Conservation (phyloP, 2,113 vertebrate genomes). For the Hiodon alosoides region DNA sequence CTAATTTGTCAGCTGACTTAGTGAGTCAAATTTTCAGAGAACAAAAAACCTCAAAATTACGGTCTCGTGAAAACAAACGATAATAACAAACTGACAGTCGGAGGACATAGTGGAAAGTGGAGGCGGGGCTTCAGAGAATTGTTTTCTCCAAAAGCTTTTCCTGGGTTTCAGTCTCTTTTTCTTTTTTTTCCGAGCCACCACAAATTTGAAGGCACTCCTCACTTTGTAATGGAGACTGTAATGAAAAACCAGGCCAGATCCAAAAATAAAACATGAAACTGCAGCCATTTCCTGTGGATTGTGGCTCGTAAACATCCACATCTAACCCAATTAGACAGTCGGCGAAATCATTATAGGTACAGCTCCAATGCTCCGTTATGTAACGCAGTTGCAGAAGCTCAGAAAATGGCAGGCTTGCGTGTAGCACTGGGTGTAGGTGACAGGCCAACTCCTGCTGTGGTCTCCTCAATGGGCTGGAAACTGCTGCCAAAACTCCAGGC, state of each 20-base stretch:
- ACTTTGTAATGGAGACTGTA: not conserved
- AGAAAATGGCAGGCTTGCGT: too few species aligned
- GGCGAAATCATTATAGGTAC: constrained; percentile 53
- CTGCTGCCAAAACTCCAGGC: too few species aligned
- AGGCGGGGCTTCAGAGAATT: not conserved
- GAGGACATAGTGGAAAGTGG: not conserved
- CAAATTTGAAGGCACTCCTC: constrained; percentile 19
- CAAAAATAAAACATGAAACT: constrained; percentile 30
- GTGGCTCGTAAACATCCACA: constrained; percentile 42
- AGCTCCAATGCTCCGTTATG: constrained; percentile 30
- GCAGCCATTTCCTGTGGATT: constrained; percentile 1
- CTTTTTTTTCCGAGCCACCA: constrained; percentile 2
- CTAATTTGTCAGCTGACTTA: constrained; percentile 26
- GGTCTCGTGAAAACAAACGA: constrained; percentile 28
- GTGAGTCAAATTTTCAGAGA: constrained; percentile 23
- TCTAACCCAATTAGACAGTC: constrained; percentile 60
- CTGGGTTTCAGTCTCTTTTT: not conserved
- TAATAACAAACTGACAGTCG: constrained; percentile 11
- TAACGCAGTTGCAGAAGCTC: not conserved
- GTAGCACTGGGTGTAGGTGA: too few species aligned
- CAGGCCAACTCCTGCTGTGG: too few species aligned
- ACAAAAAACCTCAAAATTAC: constrained; percentile 31
- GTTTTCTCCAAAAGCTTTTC: not conserved
- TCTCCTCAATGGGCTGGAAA: too few species aligned
- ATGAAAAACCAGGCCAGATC: constrained; percentile 26